These are phyloP conservation scores for Drosophila carrolli DNA, from an alignment of 1,140 invertebrate genomes.

Conservation along the genomic window DNA sequence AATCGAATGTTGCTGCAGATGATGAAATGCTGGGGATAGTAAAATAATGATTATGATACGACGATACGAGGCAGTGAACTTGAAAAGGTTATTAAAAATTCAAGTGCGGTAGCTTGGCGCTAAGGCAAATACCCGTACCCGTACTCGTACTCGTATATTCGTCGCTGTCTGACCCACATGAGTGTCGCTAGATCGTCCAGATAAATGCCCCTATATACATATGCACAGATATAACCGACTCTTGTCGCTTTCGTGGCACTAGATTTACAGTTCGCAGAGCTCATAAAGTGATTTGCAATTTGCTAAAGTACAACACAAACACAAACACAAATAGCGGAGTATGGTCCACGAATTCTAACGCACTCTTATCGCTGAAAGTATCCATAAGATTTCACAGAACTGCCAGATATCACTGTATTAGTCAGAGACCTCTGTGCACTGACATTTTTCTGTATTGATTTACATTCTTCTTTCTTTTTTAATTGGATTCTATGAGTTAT, in stretches of 20 bases:
- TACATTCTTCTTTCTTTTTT: too few relatives aligned
- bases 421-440: constrained; percentile 4
- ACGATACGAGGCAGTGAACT: constrained; percentile 65
- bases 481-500: too few relatives aligned
- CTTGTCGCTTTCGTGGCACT: constrained; percentile 41
- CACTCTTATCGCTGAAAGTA: constrained; percentile 35
- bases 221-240: constrained; percentile 15
- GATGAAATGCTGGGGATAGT: constrained; percentile 39
- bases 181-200: constrained; percentile 16
- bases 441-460: too few relatives aligned
- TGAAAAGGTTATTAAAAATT: constrained; percentile 78
- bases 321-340: constrained; percentile 5
- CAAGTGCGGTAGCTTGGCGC: constrained; percentile 74
- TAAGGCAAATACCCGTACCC: constrained; percentile 67
- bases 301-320: constrained; percentile 19
- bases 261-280: constrained; percentile 46
- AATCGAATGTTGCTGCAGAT: constrained; percentile 35
- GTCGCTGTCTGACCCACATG: constrained; percentile 37
- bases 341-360: constrained; percentile 26
- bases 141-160: constrained; percentile 25
- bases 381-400: constrained; percentile 5
- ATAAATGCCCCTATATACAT: constrained; percentile 13
- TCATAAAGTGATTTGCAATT: constrained; percentile 76
- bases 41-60: constrained; percentile 33
- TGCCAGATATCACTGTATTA: constrained; percentile 7